Evolutionary conservation across 2,113 vertebrate species (phyloP).

Genomic region (Poeciliopsis turrubarensis): DNA sequence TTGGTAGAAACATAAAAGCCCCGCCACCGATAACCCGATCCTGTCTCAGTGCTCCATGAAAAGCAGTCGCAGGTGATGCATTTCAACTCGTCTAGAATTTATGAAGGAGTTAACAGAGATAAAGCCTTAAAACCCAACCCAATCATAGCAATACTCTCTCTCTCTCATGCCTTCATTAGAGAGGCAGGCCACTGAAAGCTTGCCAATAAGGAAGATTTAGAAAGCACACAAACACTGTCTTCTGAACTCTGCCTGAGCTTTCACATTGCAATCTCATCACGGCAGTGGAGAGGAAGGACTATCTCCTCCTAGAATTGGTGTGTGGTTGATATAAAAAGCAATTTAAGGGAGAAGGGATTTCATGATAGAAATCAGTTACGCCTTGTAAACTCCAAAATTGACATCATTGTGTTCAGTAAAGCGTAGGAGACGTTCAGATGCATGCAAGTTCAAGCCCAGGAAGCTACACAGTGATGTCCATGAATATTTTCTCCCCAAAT

Average conservation of each 20-base stretch:
- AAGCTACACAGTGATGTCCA: background rate
- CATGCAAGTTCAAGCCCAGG: background rate
- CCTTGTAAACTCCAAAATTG: constrained; percentile 1
- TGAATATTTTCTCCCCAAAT: background rate
- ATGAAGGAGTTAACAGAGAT: background rate
- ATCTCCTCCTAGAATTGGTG: background rate
- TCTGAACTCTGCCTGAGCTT: background rate
- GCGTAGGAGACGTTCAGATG: background rate
- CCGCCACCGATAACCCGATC: too few species aligned
- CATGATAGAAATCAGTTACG: background rate
- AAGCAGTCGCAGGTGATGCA: too few species aligned
- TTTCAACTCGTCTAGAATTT: too few species aligned
- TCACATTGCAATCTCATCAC: background rate
- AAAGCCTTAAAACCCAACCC: background rate
- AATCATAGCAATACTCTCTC: background rate
- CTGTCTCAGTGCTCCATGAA: too few species aligned
- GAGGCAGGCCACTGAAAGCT: background rate
- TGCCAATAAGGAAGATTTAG: background rate
- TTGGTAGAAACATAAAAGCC: too few species aligned
- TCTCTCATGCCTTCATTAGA: background rate
- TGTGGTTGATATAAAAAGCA: background rate
- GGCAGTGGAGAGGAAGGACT: background rate
- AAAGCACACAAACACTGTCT: background rate
- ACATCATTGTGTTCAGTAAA: background rate
- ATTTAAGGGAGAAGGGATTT: background rate